phyloP scores from a whole-genome alignment of 2,113 vertebrate genomes.

The Glareola pratincola region DNA sequence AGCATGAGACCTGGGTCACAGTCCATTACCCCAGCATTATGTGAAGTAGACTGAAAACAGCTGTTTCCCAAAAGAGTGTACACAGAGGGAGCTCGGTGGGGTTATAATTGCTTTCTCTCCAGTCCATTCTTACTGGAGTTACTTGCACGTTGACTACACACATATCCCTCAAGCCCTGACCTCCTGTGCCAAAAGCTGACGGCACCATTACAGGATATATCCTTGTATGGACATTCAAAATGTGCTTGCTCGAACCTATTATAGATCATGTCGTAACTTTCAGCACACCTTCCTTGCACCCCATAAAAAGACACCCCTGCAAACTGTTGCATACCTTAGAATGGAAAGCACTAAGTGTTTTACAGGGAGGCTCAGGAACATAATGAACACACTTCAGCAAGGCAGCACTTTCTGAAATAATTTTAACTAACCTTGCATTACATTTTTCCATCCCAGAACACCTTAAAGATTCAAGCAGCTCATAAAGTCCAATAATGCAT shows the following conservation, averaged over 20 bases:
- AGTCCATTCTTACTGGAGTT: neutral
- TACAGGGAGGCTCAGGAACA: neutral
- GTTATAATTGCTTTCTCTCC: neutral
- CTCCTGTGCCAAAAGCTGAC: neutral
- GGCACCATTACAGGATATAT: neutral
- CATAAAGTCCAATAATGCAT: constrained; percentile 35
- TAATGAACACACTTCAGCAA: neutral
- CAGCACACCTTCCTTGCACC: neutral
- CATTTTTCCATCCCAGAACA: neutral
- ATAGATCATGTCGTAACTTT: neutral
- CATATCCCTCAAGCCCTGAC: neutral
- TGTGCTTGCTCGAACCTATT: neutral
- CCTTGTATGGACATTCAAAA: neutral
- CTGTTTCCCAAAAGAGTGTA: neutral
- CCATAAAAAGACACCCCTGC: neutral
- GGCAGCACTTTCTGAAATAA: neutral
- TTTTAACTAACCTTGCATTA: neutral
- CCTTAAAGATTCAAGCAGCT: constrained; percentile 14
- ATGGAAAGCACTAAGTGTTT: neutral
- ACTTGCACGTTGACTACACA: neutral
- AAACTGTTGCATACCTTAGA: neutral
- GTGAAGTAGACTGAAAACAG: neutral
- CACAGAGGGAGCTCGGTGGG: neutral
- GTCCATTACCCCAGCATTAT: neutral
- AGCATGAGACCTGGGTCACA: neutral